Evolutionary conservation across 2,888 invertebrate genomes (phyloP).

Genomic region (Rhamnusium bicolor): DNA sequence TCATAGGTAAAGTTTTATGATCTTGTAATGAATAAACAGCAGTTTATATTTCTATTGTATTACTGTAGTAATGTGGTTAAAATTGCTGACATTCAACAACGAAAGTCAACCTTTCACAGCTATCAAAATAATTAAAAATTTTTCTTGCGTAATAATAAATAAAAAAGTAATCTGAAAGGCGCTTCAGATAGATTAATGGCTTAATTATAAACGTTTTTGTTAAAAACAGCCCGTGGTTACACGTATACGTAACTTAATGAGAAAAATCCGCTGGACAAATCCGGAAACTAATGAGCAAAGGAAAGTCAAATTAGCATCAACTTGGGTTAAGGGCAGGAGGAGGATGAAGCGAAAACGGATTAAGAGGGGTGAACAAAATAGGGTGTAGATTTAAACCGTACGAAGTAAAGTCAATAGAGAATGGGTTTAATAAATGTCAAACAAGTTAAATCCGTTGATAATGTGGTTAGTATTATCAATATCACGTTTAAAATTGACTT

Average conservation of each 20-base stretch:
- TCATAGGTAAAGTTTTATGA: no score
- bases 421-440: conserved; percentile 48
- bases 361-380: conserved; percentile 36
- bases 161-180: neutral
- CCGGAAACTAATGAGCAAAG: conserved; percentile 43
- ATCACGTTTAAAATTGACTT: neutral
- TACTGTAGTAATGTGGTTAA: neutral
- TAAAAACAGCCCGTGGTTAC: neutral
- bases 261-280: conserved; percentile 46
- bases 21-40: neutral
- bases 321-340: conserved; percentile 4
- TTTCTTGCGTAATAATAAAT: neutral
- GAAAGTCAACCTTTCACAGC: neutral
- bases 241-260: conserved; percentile 44
- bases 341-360: conserved; percentile 27
- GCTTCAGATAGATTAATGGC: conserved; percentile 27
- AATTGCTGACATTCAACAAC: neutral
- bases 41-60: neutral
- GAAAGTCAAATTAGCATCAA: conserved; percentile 48
- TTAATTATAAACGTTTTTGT: conserved; percentile 28
- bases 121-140: neutral
- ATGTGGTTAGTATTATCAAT: conserved; percentile 40
- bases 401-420: conserved; percentile 42
- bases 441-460: conserved; percentile 47
- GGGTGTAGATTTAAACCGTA: conserved; percentile 48